Base-by-base conservation (phyloP, 2,888 invertebrate species). In the Euplagia quadripunctaria region DNA sequence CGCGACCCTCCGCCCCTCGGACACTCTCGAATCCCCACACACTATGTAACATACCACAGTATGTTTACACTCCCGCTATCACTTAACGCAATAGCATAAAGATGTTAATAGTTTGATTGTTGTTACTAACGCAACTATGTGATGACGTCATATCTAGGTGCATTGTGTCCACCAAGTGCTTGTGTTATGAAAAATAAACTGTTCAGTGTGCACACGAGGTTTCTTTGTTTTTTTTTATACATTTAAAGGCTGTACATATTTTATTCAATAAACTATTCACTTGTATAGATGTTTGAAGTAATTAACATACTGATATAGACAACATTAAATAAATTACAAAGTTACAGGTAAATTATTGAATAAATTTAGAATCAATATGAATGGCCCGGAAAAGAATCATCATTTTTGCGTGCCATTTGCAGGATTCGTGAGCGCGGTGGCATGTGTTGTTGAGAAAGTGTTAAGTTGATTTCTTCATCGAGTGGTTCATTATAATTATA, bases 351-450 rank as follows among this genome's bases (percentile, higher is more conserved):
- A 58, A 6, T 46, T 17, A 61, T 20, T 55, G 64, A 74, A 73
- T 72, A 70, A 64, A 71, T 73, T 68, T 68, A 52, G 70, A 51
- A 66, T 78, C 71, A 69, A 71, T 78, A 77, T 75, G 70, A 72
- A 70, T 77, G 72, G 76, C 64, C 76, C 76, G 86, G 88, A 86
- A 91, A 89, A 91, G 88, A 90, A 88, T 92, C 90, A 90, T 89
- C 86, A 83, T 86, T 88, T 87, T 80, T 86, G 86, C 87, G 82
- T 89, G 84, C 87, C 85, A 88, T 89, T 86, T 87, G 85, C 88
- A 88, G 89, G 87, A 87, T 81, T 86, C 82, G 81, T 71, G 77
- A 65, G 68, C 75, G 70, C 73, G 73, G 79, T 75, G 73, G 72
- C 72, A 81, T 81, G 64, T 20, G 31, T 80, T 85, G 69, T 85